A percentile compares a stretch with the other conserved stretches of the same genome.
phyloP scores from a whole-genome alignment of 2,888 invertebrate genomes.

The Teleogryllus oceanicus region DNA sequence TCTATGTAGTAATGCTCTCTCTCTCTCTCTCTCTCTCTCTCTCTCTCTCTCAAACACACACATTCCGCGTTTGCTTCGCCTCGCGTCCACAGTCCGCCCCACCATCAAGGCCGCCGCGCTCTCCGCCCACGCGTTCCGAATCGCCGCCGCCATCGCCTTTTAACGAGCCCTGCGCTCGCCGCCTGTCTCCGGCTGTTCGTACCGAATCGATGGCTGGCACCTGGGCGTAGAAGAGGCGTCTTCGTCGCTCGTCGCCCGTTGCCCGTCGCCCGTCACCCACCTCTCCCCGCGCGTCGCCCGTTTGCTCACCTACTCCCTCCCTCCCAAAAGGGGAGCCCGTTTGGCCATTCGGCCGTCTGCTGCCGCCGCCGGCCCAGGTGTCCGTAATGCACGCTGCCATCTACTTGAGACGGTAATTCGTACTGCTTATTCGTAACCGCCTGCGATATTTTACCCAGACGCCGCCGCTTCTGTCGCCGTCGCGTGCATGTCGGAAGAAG shows the following conservation, averaged over 20 bases:
- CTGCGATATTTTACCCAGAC: not conserved
- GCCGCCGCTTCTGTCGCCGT: not conserved
- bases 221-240: not conserved
- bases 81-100: too few relatives aligned
- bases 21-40: too few relatives aligned
- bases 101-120: too few relatives aligned
- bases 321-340: not conserved
- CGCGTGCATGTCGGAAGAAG: too few relatives aligned
- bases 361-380: not conserved
- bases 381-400: conserved; percentile 5
- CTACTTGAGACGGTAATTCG: not conserved
- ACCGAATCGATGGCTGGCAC: not conserved
- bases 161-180: not conserved
- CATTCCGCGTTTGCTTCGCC: too few relatives aligned
- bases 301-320: not conserved
- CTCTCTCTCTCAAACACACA: too few relatives aligned
- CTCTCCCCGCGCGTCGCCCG: not conserved
- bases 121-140: too few relatives aligned
- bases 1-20: too few relatives aligned
- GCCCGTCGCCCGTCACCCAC: not conserved
- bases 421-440: conserved; percentile 1
- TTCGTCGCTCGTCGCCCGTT: not conserved
- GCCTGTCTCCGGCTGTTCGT: not conserved
- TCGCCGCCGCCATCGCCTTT: not conserved
- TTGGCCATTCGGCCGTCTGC: not conserved